Conservation (phyloP, 2,113 vertebrate genomes). For the Eolophus roseicapilla region DNA sequence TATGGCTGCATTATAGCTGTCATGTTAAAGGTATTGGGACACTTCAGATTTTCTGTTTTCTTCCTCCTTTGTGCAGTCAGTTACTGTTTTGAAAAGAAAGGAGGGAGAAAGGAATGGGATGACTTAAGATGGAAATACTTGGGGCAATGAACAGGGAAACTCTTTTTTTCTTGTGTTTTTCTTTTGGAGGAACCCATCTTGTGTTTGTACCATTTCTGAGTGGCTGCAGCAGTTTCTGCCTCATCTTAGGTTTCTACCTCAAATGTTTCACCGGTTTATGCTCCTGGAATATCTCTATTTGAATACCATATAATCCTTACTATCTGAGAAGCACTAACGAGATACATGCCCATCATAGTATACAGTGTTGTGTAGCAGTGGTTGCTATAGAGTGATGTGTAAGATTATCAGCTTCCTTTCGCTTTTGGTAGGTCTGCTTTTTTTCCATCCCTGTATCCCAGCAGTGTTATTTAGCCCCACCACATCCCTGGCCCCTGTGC, state of each 20-base stretch:
- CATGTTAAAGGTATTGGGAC: not conserved
- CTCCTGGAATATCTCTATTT: not conserved
- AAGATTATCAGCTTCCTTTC: not conserved
- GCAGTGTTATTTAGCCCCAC: not conserved
- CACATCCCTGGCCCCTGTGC: accelerated
- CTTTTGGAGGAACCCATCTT: not conserved
- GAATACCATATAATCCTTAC: not conserved
- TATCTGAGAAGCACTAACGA: not conserved
- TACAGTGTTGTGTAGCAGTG: not conserved
- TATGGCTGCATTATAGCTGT: not conserved
- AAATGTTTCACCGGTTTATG: not conserved
- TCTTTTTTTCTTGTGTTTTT: not conserved
- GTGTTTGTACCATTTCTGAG: not conserved
- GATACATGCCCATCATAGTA: not conserved
- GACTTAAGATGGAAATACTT: not conserved
- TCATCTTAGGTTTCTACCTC: not conserved
- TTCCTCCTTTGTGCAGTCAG: not conserved
- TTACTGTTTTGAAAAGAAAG: not conserved
- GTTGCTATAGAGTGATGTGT: not conserved
- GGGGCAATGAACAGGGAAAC: not conserved
- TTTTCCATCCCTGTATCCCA: not conserved
- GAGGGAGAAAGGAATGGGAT: not conserved
- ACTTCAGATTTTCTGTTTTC: not conserved
- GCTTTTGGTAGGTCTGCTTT: not conserved
- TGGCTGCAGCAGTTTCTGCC: not conserved